These are phyloP conservation scores for Syngnathus typhle DNA, from an alignment of 2,113 vertebrate genomes.

Conservation along the genomic window DNA sequence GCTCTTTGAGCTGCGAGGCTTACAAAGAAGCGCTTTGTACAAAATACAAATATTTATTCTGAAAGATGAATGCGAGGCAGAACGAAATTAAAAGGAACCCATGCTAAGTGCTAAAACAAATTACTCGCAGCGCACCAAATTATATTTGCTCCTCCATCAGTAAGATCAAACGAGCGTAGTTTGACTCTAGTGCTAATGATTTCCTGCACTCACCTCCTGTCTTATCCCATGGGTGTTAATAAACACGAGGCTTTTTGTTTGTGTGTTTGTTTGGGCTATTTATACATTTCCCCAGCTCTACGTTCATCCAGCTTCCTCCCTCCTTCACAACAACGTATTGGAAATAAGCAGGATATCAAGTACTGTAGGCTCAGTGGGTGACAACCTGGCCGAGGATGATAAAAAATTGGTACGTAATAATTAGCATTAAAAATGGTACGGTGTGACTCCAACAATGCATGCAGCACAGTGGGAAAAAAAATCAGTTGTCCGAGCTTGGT, in stretches of 20 bases:
- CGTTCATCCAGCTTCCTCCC: conserved; percentile 37
- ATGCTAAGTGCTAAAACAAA: conserved; percentile 74
- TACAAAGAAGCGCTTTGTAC: conserved; percentile 67
- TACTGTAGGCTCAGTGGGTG: conserved; percentile 61
- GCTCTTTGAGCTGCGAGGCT: conserved; percentile 58
- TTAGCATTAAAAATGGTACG: conserved; percentile 70
- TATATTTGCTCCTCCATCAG: conserved; percentile 73
- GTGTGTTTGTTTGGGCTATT: conserved; percentile 63
- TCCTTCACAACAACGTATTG: conserved; percentile 37
- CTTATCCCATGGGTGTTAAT: conserved; percentile 70
- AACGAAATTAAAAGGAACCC: conserved; percentile 74
- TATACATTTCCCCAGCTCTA: conserved; percentile 57
- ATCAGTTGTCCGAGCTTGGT: no score
- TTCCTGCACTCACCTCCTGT: conserved; percentile 72
- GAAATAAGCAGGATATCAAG: conserved; percentile 66
- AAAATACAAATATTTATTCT: conserved; percentile 73
- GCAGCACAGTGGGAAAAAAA: background rate
- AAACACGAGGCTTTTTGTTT: conserved; percentile 64
- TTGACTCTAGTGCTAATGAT: conserved; percentile 72
- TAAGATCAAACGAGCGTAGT: conserved; percentile 69
- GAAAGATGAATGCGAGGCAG: conserved; percentile 67
- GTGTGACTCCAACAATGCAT: conserved; percentile 34
- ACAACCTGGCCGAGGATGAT: conserved; percentile 59
- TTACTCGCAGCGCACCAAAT: conserved; percentile 70
- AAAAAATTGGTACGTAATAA: conserved; percentile 69